These are phyloP conservation scores for Tupaia tana DNA, from an alignment of 2,113 vertebrate species.

Conservation along the genomic window DNA sequence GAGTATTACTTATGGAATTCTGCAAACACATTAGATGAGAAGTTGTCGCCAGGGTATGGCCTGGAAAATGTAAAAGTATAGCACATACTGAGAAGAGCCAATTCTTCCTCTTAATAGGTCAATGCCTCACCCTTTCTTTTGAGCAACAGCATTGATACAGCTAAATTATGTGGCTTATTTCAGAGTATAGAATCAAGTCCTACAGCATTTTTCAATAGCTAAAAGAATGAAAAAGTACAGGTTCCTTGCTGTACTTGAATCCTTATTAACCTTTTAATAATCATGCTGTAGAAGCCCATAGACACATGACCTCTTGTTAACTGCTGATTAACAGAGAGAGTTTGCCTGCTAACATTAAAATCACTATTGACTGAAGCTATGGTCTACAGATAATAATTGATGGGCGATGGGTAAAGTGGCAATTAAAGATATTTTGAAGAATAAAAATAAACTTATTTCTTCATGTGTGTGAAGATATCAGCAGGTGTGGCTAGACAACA, in stretches of 20 bases:
- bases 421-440: slow-evolving; percentile 44
- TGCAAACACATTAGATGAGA: background rate
- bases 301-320: slow-evolving; percentile 38
- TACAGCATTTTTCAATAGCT: background rate
- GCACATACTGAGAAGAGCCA: background rate
- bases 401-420: background rate
- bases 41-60: background rate
- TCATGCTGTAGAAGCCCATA: background rate
- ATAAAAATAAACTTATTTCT: slow-evolving; percentile 62
- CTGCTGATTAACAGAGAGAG: background rate
- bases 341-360: slow-evolving; percentile 25
- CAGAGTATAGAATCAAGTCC: background rate
- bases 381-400: background rate
- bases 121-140: background rate
- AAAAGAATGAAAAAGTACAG: background rate
- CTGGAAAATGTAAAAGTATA: background rate
- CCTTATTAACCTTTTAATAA: slow-evolving; percentile 65
- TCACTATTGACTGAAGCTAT: background rate
- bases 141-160: background rate
- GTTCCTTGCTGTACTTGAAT: background rate
- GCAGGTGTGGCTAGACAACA: background rate
- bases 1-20: background rate
- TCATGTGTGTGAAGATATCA: background rate
- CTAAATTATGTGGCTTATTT: background rate
- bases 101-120: background rate